Evolutionary conservation across 2,113 vertebrate genomes (phyloP).

Genomic region (Hypomesus transpacificus): DNA sequence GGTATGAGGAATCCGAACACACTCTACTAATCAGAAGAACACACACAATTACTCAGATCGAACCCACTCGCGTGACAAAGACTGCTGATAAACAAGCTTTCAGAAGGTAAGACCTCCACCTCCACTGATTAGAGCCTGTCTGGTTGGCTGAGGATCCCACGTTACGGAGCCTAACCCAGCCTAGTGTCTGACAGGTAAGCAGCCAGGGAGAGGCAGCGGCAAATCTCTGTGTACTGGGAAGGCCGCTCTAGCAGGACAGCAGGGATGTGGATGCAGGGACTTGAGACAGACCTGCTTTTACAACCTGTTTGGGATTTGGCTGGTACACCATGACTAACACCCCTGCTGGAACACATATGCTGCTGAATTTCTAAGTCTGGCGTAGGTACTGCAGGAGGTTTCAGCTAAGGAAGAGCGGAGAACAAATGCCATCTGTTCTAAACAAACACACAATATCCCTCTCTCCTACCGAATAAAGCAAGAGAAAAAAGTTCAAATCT

Average conservation of each 20-base stretch:
- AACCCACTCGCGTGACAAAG: too few species aligned
- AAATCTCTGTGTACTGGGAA: conserved; percentile 64
- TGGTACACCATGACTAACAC: conserved; percentile 74
- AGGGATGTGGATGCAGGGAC: conserved; percentile 61
- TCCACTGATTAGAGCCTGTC: conserved; percentile 24
- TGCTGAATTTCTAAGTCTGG: conserved; percentile 75
- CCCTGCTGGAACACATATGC: conserved; percentile 74
- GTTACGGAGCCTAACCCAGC: conserved; percentile 59
- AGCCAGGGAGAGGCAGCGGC: conserved; percentile 48
- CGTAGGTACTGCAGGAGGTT: conserved; percentile 59
- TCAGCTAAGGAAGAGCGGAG: conserved; percentile 55
- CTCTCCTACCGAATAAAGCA: conserved; percentile 43
- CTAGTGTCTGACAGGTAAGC: conserved; percentile 59
- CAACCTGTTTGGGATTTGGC: conserved; percentile 78
- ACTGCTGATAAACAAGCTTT: not conserved
- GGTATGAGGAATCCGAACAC: too few species aligned
- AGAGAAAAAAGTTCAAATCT: conserved; percentile 54
- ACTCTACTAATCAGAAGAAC: too few species aligned
- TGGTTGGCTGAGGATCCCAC: conserved; percentile 37
- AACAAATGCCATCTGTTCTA: conserved; percentile 78
- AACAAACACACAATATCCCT: conserved; percentile 64
- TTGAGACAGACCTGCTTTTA: conserved; percentile 73
- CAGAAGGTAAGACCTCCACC: conserved; percentile 32
- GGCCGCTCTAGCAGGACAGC: conserved; percentile 58
- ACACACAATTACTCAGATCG: too few species aligned